A percentile compares a stretch with the other conserved stretches of the same genome.
Evolutionary conservation across 1,140 invertebrate species (phyloP).

Genomic region (Plodia interpunctella): DNA sequence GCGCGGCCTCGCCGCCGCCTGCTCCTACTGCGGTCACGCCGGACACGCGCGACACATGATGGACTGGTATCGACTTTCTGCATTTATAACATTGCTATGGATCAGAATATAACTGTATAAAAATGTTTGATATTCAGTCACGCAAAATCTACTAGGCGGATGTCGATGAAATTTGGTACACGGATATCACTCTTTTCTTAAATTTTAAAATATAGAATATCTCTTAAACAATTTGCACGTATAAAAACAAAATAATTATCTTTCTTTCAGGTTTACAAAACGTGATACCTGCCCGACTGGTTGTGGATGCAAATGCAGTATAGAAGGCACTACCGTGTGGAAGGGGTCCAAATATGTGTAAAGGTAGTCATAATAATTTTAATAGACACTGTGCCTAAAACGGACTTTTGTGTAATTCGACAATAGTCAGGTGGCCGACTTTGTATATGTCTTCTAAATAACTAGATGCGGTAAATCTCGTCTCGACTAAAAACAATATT

Average conservation of each 20-base stretch:
- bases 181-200: too few species aligned
- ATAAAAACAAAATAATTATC: conserved; percentile 4
- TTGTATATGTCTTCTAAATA: not conserved
- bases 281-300: conserved; percentile 81
- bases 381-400: not conserved
- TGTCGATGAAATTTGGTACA: too few species aligned
- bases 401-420: not conserved
- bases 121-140: too few species aligned
- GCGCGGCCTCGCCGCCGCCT: conserved; percentile 89
- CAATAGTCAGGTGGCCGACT: not conserved
- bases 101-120: too few species aligned
- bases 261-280: conserved; percentile 56
- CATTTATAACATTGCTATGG: too few species aligned
- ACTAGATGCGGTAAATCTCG: too few species aligned
- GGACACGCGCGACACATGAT: conserved; percentile 86
- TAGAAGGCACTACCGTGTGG: conserved; percentile 76
- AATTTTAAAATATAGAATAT: too few species aligned
- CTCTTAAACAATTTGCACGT: too few species aligned
- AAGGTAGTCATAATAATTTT: not conserved
- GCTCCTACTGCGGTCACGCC: conserved; percentile 92
- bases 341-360: conserved; percentile 60
- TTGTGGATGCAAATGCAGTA: conserved; percentile 92
- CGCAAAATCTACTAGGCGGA: too few species aligned
- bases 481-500: too few species aligned
- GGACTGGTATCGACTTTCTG: too few species aligned